Evolutionary conservation across 2,888 invertebrate genomes (phyloP), one percentile per base, ranked within the genome.

Genomic region (Eubasilissa splendida): DNA sequence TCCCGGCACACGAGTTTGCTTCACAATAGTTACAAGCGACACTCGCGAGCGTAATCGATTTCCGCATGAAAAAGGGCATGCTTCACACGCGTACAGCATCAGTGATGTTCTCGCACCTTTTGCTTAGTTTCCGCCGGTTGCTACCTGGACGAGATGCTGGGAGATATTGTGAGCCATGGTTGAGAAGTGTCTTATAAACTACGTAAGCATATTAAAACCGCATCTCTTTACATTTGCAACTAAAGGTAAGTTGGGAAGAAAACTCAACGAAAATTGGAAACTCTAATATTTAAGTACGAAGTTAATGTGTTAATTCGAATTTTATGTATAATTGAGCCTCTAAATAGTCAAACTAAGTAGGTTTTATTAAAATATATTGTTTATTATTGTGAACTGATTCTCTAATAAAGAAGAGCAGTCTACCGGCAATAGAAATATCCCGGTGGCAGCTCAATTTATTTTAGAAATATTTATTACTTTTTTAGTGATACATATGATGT

Each of bases 201-300:
- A 63, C 63, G 63, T 63, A 31, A 63, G 63, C 63, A 12, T 63
- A 63, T 63, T 33, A 63, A 63, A 63, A 63, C 33, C 63, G 63
- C 63, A 63, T 63, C 42, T 63, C 33, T 33, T 33, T 63, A 63
- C 33, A 63, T 63, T 63, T 63, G 63, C 63, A 63, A 63, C 33
- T 63, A 12, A 33, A 63, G 42, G 33, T 63, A 33, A 63, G 33
- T 33, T 63, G 63, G 42, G 42, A 63, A 63, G 31, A 33, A 63
- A 33, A 63, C n/a, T 63, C 63, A 12, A 63, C 33, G 2, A 63
- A 63, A 31, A 33, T 63, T 63, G 42, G 33, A 63, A 63, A 33
- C 42, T 63, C 12, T 33, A 63, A 63, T 63, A 63, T 63, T 63
- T 63, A 33, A 31, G 12, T 33, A 33, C 5, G 63, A 33, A 63